These are phyloP conservation scores for Salticus scenicus DNA, from an alignment of 2,888 invertebrate species.

Conservation along the genomic window DNA sequence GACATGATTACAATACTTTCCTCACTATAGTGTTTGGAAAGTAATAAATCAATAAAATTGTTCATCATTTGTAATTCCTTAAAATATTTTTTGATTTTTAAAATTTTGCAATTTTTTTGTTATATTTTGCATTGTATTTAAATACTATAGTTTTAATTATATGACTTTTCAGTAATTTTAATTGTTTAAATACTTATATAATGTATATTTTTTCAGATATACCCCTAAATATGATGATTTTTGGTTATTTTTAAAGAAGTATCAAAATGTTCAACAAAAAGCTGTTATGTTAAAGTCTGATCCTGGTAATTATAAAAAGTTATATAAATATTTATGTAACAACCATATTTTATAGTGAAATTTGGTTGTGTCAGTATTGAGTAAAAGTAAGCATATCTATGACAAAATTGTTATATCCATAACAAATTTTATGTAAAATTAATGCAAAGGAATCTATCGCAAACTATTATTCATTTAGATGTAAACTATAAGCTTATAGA, in stretches of 20 bases:
- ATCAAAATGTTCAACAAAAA: slow-evolving; percentile 63
- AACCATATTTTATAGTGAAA: neutral
- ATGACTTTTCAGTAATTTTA: too few relatives aligned
- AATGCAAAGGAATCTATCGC: too few relatives aligned
- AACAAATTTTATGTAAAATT: too few relatives aligned
- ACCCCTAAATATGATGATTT: slow-evolving; percentile 71
- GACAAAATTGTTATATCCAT: too few relatives aligned
- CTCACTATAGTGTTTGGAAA: too few relatives aligned
- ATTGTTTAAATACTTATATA: neutral
- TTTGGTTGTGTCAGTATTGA: neutral
- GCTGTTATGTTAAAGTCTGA: slow-evolving; percentile 31
- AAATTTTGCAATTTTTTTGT: neutral
- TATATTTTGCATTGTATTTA: neutral
- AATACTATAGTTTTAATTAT: neutral
- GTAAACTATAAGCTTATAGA: too few relatives aligned
- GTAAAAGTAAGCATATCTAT: too few relatives aligned
- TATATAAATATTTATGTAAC: too few relatives aligned
- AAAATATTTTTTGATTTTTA: neutral
- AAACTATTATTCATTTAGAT: too few relatives aligned
- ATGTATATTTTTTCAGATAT: slow-evolving; percentile 40
- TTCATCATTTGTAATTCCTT: neutral
- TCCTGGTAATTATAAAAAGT: too few relatives aligned
- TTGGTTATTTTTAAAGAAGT: slow-evolving; percentile 71
- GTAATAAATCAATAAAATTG: neutral
- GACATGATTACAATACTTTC: too few relatives aligned